phyloP scores from a whole-genome alignment of 1,140 invertebrate species.

The Coptotermes formosanus region DNA sequence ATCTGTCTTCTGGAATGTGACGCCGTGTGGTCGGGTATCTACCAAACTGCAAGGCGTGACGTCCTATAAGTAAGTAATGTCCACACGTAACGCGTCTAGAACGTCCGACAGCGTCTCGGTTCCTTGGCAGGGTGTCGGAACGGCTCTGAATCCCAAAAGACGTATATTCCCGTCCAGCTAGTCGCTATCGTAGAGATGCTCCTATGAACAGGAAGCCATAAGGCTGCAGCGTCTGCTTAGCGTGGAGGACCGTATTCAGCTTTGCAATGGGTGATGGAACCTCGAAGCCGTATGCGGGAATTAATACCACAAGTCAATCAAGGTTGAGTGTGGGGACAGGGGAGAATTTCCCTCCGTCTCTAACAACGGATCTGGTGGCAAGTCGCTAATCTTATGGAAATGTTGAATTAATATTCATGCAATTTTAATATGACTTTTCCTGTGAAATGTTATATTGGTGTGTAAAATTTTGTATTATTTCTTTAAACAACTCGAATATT shows the following conservation, averaged over 20 bases:
- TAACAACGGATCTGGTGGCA: not conserved
- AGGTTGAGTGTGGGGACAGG: not conserved
- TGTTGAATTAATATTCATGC: constrained; percentile 12
- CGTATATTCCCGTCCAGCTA: too few species aligned
- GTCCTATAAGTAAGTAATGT: too few species aligned
- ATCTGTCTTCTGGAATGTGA: too few species aligned
- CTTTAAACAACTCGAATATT: not conserved
- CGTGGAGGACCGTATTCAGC: not conserved
- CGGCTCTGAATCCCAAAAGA: too few species aligned
- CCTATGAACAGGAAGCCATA: not conserved
- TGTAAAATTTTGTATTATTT: not conserved
- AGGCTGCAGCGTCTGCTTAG: not conserved
- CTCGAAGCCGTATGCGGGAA: not conserved
- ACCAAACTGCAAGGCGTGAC: too few species aligned
- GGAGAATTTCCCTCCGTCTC: not conserved
- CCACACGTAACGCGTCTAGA: too few species aligned
- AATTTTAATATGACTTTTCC: not conserved
- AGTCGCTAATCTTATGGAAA: not conserved
- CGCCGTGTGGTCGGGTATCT: too few species aligned
- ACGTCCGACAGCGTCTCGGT: too few species aligned
- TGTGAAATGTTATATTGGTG: not conserved
- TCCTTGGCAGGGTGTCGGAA: too few species aligned
- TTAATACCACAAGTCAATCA: not conserved
- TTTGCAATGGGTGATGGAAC: not conserved
- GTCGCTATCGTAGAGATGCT: not conserved